Conservation (phyloP, 2,888 invertebrate species). For the Drosophila cognata region DNA sequence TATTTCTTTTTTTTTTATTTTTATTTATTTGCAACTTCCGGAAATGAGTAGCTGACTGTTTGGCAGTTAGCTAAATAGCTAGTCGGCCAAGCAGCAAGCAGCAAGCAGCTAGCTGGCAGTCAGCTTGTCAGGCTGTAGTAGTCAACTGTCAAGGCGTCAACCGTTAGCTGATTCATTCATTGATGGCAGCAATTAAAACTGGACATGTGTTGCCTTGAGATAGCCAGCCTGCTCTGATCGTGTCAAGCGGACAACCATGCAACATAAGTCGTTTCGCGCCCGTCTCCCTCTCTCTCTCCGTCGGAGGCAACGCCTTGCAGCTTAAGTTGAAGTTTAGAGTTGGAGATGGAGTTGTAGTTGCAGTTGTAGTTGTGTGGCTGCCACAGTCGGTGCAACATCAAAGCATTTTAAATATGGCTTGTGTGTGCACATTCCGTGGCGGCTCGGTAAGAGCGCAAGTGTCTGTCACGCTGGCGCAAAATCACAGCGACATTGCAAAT, state of each 20-base stretch:
- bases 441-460: conserved; percentile 33
- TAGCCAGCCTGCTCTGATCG: conserved; percentile 65
- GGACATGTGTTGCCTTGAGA: conserved; percentile 48
- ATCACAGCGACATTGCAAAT: conserved; percentile 69
- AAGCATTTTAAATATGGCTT: conserved; percentile 74
- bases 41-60: conserved; percentile 67
- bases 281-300: conserved; percentile 3
- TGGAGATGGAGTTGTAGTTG: conserved; percentile 8
- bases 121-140: conserved; percentile 31
- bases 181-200: conserved; percentile 72
- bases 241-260: conserved; percentile 70
- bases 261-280: conserved; percentile 67
- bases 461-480: conserved; percentile 68
- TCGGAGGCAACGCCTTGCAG: conserved; percentile 58
- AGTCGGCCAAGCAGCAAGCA: not conserved
- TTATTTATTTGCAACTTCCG: conserved; percentile 53
- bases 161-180: conserved; percentile 65
- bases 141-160: conserved; percentile 50
- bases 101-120: conserved; percentile 17
- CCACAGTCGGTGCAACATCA: conserved; percentile 63
- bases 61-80: conserved; percentile 55
- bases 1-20: not conserved
- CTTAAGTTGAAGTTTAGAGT: not conserved
- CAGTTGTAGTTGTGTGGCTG: conserved; percentile 9
- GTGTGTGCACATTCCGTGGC: conserved; percentile 50